Evolutionary conservation across 2,888 invertebrate species (phyloP).

Genomic region (Eupithecia abbreviata): DNA sequence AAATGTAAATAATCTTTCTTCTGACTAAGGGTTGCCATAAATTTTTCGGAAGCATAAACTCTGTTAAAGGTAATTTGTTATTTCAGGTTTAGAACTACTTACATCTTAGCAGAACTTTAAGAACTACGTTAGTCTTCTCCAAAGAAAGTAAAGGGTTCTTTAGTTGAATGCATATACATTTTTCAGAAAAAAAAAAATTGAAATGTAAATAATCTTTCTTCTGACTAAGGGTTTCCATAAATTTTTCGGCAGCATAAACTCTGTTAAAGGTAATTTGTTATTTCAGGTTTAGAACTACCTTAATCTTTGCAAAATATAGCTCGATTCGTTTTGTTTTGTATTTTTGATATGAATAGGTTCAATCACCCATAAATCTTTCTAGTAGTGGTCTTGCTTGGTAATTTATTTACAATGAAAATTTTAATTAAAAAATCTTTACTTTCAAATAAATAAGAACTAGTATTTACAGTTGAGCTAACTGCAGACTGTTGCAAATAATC

Average conservation of each 20-base stretch:
- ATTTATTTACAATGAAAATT: no score
- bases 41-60: neutral
- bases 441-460: no score
- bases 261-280: neutral
- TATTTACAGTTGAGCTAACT: no score
- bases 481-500: no score
- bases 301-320: neutral
- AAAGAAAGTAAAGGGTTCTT: neutral
- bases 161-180: neutral
- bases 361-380: neutral
- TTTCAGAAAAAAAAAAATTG: neutral
- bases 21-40: neutral
- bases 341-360: neutral
- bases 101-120: no score
- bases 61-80: neutral
- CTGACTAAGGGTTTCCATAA: neutral
- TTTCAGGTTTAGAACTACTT: neutral
- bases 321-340: neutral
- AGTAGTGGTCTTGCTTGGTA: no score
- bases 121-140: slow-evolving; percentile 8
- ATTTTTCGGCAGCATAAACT: neutral
- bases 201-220: neutral
- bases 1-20: neutral
- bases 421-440: no score
- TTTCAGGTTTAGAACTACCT: neutral